These are phyloP conservation scores for Ormia ochracea DNA, from an alignment of 2,888 invertebrate species.

Conservation along the genomic window DNA sequence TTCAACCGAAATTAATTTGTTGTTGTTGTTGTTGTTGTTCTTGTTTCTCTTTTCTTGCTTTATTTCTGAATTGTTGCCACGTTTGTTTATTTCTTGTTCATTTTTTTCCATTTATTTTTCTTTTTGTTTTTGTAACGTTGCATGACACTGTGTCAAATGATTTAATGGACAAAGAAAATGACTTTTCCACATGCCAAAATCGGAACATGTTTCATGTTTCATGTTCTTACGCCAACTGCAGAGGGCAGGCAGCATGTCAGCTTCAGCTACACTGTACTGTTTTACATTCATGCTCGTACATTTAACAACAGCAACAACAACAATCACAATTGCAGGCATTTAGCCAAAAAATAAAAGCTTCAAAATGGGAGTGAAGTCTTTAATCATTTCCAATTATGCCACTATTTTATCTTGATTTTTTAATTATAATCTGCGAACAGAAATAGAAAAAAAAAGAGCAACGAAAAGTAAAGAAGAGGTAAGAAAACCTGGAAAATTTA, in stretches of 20 bases:
- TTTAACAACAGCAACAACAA: neutral
- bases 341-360: conserved; percentile 7
- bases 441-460: neutral
- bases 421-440: conserved; percentile 52
- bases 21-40: neutral
- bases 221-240: conserved; percentile 23
- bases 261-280: conserved; percentile 16
- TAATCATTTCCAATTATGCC: conserved; percentile 65
- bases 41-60: neutral
- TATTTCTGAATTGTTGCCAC: neutral
- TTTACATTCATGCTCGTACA: neutral
- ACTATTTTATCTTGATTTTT: conserved; percentile 63
- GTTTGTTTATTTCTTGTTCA: too few relatives aligned
- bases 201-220: conserved; percentile 20
- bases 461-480: too few relatives aligned
- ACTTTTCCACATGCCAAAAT: conserved; percentile 64
- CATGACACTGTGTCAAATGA: conserved; percentile 65
- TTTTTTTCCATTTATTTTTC: neutral
- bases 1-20: conserved; percentile 49
- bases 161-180: conserved; percentile 65
- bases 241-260: neutral
- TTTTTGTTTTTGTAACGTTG: conserved; percentile 33
- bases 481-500: neutral
- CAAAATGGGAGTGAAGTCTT: conserved; percentile 63
- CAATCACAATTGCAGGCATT: conserved; percentile 14